Evolutionary conservation across 2,888 invertebrate species (phyloP), one percentile per base, ranked within the genome.

Genomic region (Pantelozetes paolii): DNA sequence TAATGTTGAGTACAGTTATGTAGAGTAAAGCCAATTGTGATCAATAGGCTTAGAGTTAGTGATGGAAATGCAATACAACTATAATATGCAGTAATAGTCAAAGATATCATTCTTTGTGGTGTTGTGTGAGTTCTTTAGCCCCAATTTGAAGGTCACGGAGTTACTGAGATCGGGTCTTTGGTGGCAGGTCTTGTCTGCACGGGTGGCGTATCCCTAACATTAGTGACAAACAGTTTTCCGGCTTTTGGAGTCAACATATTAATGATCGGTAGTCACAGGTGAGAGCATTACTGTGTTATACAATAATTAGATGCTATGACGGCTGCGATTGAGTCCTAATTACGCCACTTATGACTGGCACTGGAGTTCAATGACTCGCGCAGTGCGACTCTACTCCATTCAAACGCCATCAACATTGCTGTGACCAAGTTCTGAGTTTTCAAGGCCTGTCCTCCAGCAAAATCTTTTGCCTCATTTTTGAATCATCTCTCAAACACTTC

Each of bases 381-480:
- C 26, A 62, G 20, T 62, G 3, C 62, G 32, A 62, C 62, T 30
- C 30, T 5, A 28, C 32, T 62, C 62, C 32, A 62, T 62, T 30
- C 32, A 62, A 30, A 62, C n/a, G n/a, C 32, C 57, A 57, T 57
- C 57, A 57, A 57, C 57, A 57, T 15, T 57, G 57, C 62, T 62
- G 9, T 62, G 62, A 62, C 62, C 62, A 62, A 62, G 62, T 62
- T 62, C 62, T 62, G 8, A 32, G 32, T 62, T 62, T 62, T 62
- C 62, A 62, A 62, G 62, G 62, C 62, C 62, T 62, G 62, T 62
- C 62, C 62, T 62, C 30, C 62, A 62, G 62, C 62, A 30, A 62
- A 62, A 62, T 62, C 62, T 62, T 62, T 62, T 62, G 62, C 62
- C 62, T 62, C 62, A 62, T 62, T 62, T 54, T 62, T 28, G 62